A percentile compares a stretch with the other conserved stretches of the same genome.
phyloP scores from a whole-genome alignment of 37 sponge, comb jelly and placozoan species.

The Ephydatia muelleri region DNA sequence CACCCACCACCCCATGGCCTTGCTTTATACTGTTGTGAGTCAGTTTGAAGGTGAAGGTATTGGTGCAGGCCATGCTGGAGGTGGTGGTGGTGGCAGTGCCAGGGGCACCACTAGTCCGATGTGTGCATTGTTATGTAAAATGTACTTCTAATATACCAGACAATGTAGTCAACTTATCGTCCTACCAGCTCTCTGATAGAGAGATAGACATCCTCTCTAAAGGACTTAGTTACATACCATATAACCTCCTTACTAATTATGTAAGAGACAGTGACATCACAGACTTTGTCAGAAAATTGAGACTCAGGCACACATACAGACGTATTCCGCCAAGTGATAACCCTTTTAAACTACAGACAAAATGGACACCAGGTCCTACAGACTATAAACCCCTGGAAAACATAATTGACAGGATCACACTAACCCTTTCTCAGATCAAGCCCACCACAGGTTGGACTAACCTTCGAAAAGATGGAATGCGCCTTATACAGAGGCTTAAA shows the following conservation, averaged over 20 bases:
- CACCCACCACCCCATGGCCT: too few species aligned
- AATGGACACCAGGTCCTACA: neutral
- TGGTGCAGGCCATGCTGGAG: too few species aligned
- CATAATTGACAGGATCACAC: neutral
- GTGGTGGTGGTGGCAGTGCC: too few species aligned
- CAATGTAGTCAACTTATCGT: neutral
- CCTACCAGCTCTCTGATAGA: neutral
- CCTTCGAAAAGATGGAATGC: neutral
- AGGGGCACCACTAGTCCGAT: too few species aligned
- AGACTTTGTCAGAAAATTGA: neutral
- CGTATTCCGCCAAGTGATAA: neutral
- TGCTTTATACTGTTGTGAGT: too few species aligned
- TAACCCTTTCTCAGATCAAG: neutral
- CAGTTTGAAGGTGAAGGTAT: too few species aligned
- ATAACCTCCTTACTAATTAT: neutral
- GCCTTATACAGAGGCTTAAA: neutral
- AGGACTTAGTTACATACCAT: neutral
- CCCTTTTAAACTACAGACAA: neutral
- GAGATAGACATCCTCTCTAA: neutral
- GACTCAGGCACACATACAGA: neutral
- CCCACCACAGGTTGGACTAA: neutral
- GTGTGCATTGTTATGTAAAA: too few species aligned
- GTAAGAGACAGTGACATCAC: neutral
- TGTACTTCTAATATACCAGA: too few species aligned
- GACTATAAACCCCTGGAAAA: neutral